Conservation (phyloP, 2,888 invertebrate genomes). For the Tachina grossa region DNA sequence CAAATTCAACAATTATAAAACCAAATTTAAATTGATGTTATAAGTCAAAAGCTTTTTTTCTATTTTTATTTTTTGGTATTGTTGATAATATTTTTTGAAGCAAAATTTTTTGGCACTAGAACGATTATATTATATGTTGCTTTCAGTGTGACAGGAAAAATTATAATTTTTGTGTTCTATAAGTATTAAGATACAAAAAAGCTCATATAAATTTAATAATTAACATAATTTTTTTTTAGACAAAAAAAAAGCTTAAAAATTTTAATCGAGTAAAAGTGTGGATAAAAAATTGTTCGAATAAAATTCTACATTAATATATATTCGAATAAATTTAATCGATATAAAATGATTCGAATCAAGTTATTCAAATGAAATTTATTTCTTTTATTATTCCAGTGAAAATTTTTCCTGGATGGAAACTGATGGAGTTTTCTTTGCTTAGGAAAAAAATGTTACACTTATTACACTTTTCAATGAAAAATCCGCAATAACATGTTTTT, state of each 20-base stretch:
- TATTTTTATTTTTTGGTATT: not conserved
- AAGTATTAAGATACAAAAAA: not conserved
- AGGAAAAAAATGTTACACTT: too few relatives aligned
- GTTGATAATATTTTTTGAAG: not conserved
- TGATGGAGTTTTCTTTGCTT: too few relatives aligned
- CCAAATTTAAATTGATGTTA: not conserved
- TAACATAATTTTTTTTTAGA: not conserved
- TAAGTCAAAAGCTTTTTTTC: conserved; percentile 31
- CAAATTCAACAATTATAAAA: not conserved
- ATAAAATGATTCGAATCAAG: too few relatives aligned
- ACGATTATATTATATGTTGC: not conserved
- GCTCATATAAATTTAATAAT: too few relatives aligned
- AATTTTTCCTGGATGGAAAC: too few relatives aligned
- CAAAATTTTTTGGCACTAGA: not conserved
- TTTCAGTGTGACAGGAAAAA: conserved; percentile 4
- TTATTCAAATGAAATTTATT: too few relatives aligned
- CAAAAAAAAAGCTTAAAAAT: not conserved
- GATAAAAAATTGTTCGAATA: too few relatives aligned
- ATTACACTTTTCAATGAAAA: too few relatives aligned
- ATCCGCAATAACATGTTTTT: too few relatives aligned
- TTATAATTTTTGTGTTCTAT: not conserved
- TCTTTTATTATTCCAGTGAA: too few relatives aligned
- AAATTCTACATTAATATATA: too few relatives aligned
- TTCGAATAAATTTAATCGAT: too few relatives aligned
- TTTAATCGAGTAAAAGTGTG: not conserved